Conservation (phyloP, 2,888 invertebrate species). For the Drosophila multiciliata region DNA sequence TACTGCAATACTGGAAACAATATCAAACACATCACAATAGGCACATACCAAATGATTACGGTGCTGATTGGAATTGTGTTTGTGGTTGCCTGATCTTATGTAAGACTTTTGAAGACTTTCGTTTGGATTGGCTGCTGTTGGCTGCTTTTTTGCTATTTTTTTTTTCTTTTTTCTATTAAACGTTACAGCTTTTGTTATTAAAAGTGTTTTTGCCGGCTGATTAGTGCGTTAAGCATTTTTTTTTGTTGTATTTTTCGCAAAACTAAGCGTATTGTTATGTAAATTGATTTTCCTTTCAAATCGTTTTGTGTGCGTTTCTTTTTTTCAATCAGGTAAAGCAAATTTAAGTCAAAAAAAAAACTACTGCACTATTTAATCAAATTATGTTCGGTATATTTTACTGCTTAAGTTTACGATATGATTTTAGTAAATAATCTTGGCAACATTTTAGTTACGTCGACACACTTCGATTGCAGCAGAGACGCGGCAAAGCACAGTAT, state of each 20-base stretch:
- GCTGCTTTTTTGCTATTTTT: conserved; percentile 2
- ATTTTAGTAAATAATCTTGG: not conserved
- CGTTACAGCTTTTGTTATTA: conserved; percentile 63
- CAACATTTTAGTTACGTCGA: not conserved
- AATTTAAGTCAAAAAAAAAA: not conserved
- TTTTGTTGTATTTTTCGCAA: conserved; percentile 57
- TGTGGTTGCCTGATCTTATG: conserved; percentile 29
- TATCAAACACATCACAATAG: conserved; percentile 39
- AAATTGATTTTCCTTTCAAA: conserved; percentile 53
- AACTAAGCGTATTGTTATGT: conserved; percentile 55
- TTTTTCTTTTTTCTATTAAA: conserved; percentile 41
- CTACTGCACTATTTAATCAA: not conserved
- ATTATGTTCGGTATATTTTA: not conserved
- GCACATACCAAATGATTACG: conserved; percentile 54
- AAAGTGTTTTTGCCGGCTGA: conserved; percentile 50
- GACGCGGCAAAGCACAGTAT: not conserved
- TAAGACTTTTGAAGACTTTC: conserved; percentile 54
- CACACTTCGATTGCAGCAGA: not conserved
- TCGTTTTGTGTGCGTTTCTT: not conserved
- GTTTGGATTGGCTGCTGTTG: conserved; percentile 24
- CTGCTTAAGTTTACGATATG: not conserved
- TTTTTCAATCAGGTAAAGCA: conserved; percentile 13
- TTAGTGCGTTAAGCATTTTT: conserved; percentile 68
- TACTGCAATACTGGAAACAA: conserved; percentile 6
- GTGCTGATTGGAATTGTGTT: conserved; percentile 53